Conservation (phyloP, 35 echinoderm and acorn worm genomes). For the Heliocidaris tuberculata region DNA sequence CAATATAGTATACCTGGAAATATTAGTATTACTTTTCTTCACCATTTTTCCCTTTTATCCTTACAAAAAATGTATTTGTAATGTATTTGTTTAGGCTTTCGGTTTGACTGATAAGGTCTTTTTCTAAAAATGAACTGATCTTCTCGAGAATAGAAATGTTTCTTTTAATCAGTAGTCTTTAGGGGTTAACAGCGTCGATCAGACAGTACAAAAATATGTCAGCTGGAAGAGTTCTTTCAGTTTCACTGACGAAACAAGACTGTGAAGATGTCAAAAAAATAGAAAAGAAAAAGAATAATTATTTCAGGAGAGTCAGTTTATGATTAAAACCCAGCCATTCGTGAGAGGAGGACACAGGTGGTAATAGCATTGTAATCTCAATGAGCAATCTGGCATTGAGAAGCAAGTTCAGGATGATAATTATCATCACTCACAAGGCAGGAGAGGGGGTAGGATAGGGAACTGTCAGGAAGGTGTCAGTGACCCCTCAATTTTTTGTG, state of each 20-base stretch:
- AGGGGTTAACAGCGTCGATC: too few relatives aligned
- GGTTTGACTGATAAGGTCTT: not conserved
- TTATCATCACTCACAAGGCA: not conserved
- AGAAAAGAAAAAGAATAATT: not conserved
- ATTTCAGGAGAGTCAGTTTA: not conserved
- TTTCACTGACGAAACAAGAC: too few relatives aligned
- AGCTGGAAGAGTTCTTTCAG: too few relatives aligned
- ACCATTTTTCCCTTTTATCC: not conserved
- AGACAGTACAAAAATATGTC: too few relatives aligned
- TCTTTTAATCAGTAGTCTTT: too few relatives aligned
- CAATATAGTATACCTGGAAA: too few relatives aligned
- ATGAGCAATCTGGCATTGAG: not conserved
- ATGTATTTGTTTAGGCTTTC: not conserved
- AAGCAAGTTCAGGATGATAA: not conserved
- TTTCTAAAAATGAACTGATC: not conserved
- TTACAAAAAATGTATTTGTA: not conserved
- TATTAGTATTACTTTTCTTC: not conserved
- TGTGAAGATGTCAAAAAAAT: not conserved
- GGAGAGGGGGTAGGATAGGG: not conserved
- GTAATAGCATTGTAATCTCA: not conserved
- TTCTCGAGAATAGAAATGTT: too few relatives aligned
- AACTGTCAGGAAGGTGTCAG: not conserved
- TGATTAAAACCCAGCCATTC: not conserved
- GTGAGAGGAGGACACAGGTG: not conserved
- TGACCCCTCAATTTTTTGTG: not conserved